Percentiles rank a stretch among this genome's conserved stretches.
These are phyloP conservation scores for Syngnathus rostellatus DNA, from an alignment of 2,797 vertebrate species.

Conservation along the genomic window DNA sequence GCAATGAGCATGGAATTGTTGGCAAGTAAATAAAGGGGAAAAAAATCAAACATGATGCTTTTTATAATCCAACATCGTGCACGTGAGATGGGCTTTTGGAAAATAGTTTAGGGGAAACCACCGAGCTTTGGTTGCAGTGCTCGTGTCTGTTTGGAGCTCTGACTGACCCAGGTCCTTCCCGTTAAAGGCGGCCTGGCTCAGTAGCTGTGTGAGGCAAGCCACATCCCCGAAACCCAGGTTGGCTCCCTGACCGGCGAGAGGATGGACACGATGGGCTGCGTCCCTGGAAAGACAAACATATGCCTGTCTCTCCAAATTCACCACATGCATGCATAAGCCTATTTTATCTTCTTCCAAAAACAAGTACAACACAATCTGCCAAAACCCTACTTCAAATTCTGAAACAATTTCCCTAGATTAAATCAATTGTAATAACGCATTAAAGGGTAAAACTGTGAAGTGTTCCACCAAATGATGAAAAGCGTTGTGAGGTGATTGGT, in stretches of 20 bases:
- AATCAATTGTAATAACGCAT: too few species aligned
- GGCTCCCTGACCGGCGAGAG: constrained; percentile 92
- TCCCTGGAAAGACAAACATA: constrained; percentile 72
- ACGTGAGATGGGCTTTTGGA: constrained; percentile 43
- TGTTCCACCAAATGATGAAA: neutral
- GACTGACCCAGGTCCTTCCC: constrained; percentile 90
- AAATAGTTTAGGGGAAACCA: constrained; percentile 55
- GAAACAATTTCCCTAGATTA: neutral
- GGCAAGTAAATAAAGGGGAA: constrained; percentile 17
- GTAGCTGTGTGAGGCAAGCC: constrained; percentile 76
- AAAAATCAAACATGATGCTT: constrained; percentile 46
- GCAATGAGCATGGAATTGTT: constrained; percentile 29
- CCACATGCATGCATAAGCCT: neutral
- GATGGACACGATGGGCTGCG: constrained; percentile 94
- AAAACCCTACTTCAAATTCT: neutral
- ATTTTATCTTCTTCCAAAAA: constrained; percentile 10
- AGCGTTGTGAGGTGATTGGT: neutral
- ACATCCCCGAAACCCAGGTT: constrained; percentile 97
- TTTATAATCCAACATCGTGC: constrained; percentile 48
- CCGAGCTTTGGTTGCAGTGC: constrained; percentile 24
- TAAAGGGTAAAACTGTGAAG: too few species aligned
- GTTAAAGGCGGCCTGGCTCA: constrained; percentile 87
- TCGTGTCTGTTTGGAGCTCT: constrained; percentile 43
- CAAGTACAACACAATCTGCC: neutral
- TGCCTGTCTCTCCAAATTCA: constrained; percentile 12